A percentile compares a stretch with the other conserved stretches of the same genome.
These are phyloP conservation scores for Didymodactylos carnosus DNA, from an alignment of 2,888 invertebrate genomes.

Conservation along the genomic window DNA sequence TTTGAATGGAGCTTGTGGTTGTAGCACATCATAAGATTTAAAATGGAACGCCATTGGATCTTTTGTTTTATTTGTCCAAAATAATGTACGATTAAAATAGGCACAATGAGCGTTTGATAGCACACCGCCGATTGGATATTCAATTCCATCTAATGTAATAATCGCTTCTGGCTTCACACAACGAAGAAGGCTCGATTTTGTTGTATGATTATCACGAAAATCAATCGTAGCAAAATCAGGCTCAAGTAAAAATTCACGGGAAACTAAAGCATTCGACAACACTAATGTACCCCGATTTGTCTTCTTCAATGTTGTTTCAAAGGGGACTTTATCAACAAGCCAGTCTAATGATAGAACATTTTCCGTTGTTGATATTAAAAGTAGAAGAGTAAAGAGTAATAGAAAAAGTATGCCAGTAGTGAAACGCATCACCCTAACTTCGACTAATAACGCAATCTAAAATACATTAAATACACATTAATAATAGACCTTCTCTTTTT, in stretches of 20 bases:
- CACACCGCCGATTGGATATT: conserved; percentile 16
- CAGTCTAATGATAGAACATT: too few relatives aligned
- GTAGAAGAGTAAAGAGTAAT: too few relatives aligned
- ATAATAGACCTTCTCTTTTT: too few relatives aligned
- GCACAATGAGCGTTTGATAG: conserved; percentile 14
- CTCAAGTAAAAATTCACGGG: conserved; percentile 14
- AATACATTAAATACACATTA: too few relatives aligned
- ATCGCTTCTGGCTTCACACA: conserved; percentile 15
- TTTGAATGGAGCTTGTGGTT: conserved; percentile 16
- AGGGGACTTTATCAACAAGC: conserved; percentile 14
- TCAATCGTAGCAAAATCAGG: conserved; percentile 17
- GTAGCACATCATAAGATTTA: background rate
- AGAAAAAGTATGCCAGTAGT: too few relatives aligned
- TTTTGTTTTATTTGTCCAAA: conserved; percentile 2
- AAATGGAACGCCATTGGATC: conserved; percentile 16
- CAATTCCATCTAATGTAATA: conserved; percentile 16
- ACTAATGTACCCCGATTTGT: background rate
- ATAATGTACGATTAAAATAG: conserved; percentile 17
- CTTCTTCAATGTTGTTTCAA: background rate
- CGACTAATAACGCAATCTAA: too few relatives aligned
- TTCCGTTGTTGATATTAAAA: too few relatives aligned
- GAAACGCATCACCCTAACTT: too few relatives aligned
- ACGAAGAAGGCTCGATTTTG: conserved; percentile 15
- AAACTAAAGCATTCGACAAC: conserved; percentile 15
- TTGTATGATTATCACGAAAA: conserved; percentile 14